Evolutionary conservation across 2,113 vertebrate species (phyloP).

Genomic region (Erythrolamprus reginae): DNA sequence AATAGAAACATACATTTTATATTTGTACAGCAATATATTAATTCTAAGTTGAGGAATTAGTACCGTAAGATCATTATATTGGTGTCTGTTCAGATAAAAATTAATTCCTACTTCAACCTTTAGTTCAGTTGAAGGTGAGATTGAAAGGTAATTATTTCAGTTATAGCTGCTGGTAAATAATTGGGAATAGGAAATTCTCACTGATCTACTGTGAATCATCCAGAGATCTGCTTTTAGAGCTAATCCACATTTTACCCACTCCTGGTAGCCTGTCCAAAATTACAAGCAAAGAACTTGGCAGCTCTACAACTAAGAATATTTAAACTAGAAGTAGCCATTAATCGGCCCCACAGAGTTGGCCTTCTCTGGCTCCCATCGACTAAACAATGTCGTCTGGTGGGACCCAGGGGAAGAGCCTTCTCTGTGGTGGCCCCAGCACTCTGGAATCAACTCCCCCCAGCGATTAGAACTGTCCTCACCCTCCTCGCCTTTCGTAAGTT

Average conservation of each 20-base stretch:
- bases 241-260: not conserved
- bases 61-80: not conserved
- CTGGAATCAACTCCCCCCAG: too few relatives aligned
- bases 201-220: not conserved
- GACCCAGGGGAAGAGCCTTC: too few relatives aligned
- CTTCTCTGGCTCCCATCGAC: too few relatives aligned
- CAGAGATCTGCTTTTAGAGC: not conserved
- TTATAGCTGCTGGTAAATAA: not conserved
- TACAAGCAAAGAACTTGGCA: not conserved
- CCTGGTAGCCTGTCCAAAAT: not conserved
- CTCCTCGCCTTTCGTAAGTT: too few relatives aligned
- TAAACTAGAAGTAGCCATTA: not conserved
- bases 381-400: too few relatives aligned
- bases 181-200: not conserved
- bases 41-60: not conserved
- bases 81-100: not conserved
- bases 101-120: not conserved
- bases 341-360: too few relatives aligned
- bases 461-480: too few relatives aligned
- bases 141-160: not conserved
- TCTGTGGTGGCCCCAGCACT: too few relatives aligned
- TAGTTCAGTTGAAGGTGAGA: not conserved
- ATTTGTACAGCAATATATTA: not conserved
- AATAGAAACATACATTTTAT: not conserved
- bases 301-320: not conserved